These are phyloP conservation scores for Morinoia aosen DNA, from an alignment of 2,888 invertebrate species.

Conservation along the genomic window DNA sequence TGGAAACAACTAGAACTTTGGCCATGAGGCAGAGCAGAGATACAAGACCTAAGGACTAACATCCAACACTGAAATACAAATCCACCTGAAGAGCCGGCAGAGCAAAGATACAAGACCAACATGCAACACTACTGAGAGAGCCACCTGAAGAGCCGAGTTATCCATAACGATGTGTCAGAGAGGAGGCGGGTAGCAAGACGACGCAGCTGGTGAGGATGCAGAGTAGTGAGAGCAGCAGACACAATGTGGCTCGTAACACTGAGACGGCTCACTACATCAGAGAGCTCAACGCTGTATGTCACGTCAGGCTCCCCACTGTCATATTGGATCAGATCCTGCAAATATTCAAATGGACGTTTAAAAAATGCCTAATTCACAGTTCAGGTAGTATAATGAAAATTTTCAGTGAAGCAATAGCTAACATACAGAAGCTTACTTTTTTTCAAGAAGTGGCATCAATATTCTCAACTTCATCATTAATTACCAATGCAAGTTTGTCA, in stretches of 20 bases:
- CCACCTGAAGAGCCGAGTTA: slow-evolving; percentile 85
- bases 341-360: background rate
- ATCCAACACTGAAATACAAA: background rate
- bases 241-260: slow-evolving; percentile 83
- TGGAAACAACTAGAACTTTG: too few species aligned
- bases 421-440: too few species aligned
- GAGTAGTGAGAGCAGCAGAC: slow-evolving; percentile 86
- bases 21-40: too few species aligned
- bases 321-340: slow-evolving; percentile 56
- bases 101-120: background rate
- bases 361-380: background rate
- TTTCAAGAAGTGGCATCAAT: too few species aligned
- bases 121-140: background rate
- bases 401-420: background rate
- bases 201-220: slow-evolving; percentile 84
- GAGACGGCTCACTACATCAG: slow-evolving; percentile 59
- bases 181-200: slow-evolving; percentile 85
- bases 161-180: slow-evolving; percentile 89
- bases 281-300: slow-evolving; percentile 58
- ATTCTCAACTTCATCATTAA: too few species aligned
- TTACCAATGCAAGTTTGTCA: too few species aligned
- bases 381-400: background rate
- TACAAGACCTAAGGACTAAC: background rate
- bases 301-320: slow-evolving; percentile 66
- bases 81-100: slow-evolving; percentile 81